These are phyloP conservation scores for Drosophila kambysellisi DNA, from an alignment of 2,888 invertebrate species.

Conservation along the genomic window DNA sequence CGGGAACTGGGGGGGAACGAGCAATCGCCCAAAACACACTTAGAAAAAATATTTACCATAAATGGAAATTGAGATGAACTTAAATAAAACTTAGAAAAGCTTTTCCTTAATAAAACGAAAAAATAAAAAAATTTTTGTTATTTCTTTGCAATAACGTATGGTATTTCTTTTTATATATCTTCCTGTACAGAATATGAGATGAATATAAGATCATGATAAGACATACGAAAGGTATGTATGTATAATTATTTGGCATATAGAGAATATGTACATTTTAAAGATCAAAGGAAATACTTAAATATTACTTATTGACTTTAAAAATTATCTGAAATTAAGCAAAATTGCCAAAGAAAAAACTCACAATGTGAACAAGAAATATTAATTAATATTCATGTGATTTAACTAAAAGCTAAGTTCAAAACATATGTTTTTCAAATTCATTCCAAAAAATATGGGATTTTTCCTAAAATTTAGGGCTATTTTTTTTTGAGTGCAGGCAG, in stretches of 20 bases:
- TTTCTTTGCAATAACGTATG: not conserved
- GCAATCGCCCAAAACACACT: not conserved
- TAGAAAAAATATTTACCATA: not conserved
- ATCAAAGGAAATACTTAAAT: not conserved
- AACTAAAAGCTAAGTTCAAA: too few species aligned
- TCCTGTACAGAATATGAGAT: not conserved
- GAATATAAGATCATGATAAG: not conserved
- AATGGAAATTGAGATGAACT: not conserved
- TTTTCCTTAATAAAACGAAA: not conserved
- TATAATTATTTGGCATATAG: not conserved
- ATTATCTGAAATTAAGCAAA: not conserved
- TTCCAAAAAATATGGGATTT: not conserved
- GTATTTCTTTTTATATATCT: rapidly evolving
- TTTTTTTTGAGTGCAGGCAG: not conserved
- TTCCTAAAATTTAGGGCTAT: not conserved
- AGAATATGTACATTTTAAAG: not conserved
- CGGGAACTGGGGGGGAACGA: not conserved
- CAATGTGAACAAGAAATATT: not conserved
- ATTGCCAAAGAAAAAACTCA: too few species aligned
- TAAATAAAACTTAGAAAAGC: not conserved
- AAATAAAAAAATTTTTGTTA: not conserved
- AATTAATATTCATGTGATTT: too few species aligned
- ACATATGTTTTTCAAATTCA: not conserved
- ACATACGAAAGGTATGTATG: not conserved
- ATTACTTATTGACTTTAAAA: not conserved